A percentile compares a stretch with the other conserved stretches of the same genome.
Conservation (phyloP, 2,113 vertebrate species). For the Bombycilla garrulus region DNA sequence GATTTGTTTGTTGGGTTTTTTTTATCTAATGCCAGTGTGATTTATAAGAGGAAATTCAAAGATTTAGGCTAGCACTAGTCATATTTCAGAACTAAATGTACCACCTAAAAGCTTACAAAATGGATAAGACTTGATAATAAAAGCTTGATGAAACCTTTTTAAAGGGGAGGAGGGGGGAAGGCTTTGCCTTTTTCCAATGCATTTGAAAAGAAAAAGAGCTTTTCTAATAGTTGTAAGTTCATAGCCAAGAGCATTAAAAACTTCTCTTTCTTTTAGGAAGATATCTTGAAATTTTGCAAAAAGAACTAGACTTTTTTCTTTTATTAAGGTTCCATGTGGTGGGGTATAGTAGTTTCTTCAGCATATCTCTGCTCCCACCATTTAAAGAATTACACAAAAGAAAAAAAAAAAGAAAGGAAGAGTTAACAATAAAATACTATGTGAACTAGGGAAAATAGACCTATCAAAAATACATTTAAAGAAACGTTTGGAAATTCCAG, state of each 20-base stretch:
- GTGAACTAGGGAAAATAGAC: background rate
- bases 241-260: background rate
- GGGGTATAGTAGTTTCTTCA: background rate
- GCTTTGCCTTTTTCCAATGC: background rate
- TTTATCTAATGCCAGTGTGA: background rate
- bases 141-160: background rate
- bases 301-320: background rate
- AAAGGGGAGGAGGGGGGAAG: background rate
- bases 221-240: background rate
- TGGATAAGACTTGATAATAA: background rate
- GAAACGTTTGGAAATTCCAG: background rate
- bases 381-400: background rate
- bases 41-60: background rate
- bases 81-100: background rate
- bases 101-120: background rate
- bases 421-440: background rate
- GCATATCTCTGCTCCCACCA: background rate
- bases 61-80: background rate
- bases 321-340: background rate
- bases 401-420: background rate
- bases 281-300: background rate
- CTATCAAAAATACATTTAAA: background rate
- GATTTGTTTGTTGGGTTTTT: background rate
- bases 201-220: background rate
- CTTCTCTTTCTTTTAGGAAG: background rate